These are phyloP conservation scores for Cylloceria caligata DNA, from an alignment of 2,888 invertebrate species.

Conservation along the genomic window DNA sequence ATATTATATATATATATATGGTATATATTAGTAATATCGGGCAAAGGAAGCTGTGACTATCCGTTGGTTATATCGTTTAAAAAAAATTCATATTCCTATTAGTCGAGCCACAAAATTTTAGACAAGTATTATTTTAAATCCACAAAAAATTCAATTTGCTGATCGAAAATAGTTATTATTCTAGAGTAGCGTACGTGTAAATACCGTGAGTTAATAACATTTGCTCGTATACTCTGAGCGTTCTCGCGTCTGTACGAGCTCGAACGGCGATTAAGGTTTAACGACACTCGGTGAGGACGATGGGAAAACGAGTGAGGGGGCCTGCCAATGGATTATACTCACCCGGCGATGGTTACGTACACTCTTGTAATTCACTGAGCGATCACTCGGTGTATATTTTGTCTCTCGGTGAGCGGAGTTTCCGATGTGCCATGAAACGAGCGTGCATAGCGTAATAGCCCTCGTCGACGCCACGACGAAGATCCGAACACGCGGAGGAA, in stretches of 20 bases:
- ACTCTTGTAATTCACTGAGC: not conserved
- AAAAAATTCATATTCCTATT: no score
- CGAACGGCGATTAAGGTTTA: conserved; percentile 75
- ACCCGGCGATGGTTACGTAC: conserved; percentile 29
- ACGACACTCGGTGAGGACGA: conserved; percentile 73
- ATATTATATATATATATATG: no score
- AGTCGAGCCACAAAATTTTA: no score
- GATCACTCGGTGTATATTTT: not conserved
- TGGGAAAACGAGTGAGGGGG: conserved; percentile 67
- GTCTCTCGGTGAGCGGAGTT: conserved; percentile 19
- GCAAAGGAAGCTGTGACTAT: no score
- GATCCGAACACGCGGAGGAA: conserved; percentile 37
- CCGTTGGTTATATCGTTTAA: no score
- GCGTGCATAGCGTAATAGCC: not conserved
- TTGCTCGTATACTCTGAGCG: conserved; percentile 37
- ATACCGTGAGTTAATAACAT: not conserved
- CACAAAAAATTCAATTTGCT: no score
- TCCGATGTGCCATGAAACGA: conserved; percentile 13
- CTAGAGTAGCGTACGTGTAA: not conserved
- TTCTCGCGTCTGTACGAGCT: conserved; percentile 63
- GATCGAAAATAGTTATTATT: no score
- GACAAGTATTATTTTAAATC: no score
- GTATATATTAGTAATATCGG: no score
- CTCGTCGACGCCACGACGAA: conserved; percentile 16
- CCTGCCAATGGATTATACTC: conserved; percentile 53